phyloP scores from a whole-genome alignment of 2,797 vertebrate species.

The Choloepus didactylus region DNA sequence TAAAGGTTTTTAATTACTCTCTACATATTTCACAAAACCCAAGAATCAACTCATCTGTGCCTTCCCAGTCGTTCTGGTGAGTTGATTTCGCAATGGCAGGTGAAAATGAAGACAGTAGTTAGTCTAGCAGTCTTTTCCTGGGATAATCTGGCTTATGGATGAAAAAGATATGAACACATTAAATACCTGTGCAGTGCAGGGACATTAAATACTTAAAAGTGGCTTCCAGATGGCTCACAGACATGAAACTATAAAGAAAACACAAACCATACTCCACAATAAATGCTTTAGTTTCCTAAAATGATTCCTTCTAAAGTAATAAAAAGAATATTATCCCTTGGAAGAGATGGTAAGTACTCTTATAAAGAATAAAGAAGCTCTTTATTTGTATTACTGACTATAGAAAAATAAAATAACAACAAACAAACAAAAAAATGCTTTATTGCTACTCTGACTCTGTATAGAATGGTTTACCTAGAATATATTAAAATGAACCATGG shows the following conservation, averaged over 20 bases:
- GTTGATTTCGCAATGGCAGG: neutral
- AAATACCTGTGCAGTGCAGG: neutral
- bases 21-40: neutral
- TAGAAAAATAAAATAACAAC: conserved; percentile 11
- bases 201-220: neutral
- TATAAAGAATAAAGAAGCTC: neutral
- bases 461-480: neutral
- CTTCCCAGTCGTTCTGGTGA: neutral
- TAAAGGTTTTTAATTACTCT: neutral
- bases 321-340: neutral
- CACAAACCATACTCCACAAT: neutral
- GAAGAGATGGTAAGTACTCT: neutral
- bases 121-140: neutral
- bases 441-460: neutral
- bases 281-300: conserved; percentile 25
- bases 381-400: conserved; percentile 38
- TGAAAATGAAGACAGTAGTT: neutral
- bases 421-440: neutral
- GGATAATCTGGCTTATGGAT: conserved; percentile 14
- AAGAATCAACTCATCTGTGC: neutral
- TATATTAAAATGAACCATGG: neutral
- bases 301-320: conserved; percentile 36
- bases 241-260: conserved; percentile 1
- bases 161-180: conserved; percentile 33
- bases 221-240: conserved; percentile 56